Conservation (phyloP, 1,140 invertebrate genomes). For the Heliothis subflexa region DNA sequence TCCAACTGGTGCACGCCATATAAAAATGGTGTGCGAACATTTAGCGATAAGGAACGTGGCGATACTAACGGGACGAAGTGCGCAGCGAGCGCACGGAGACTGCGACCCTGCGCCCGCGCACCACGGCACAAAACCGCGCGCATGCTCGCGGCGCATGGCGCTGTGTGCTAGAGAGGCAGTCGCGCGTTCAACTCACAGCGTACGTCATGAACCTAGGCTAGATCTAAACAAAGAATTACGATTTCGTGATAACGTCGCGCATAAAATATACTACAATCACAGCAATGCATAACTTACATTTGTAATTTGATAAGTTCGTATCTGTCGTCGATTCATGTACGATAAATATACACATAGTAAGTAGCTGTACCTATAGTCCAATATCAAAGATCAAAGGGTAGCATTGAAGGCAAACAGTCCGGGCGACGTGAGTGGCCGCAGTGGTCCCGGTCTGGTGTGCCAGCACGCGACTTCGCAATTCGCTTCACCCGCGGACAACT, state of each 20-base stretch:
- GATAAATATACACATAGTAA: not conserved
- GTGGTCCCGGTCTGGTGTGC: no score
- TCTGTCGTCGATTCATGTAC: not conserved
- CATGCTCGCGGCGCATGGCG: not conserved
- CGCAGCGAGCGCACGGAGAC: slow-evolving; percentile 3
- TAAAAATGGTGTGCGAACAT: slow-evolving; percentile 51
- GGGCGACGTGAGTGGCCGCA: no score
- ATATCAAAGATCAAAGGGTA: no score
- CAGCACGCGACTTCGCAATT: no score
- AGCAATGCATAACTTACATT: not conserved
- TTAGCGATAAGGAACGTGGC: slow-evolving; percentile 50
- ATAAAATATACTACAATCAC: slow-evolving; percentile 8
- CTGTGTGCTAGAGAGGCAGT: not conserved
- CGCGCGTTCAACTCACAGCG: slow-evolving; percentile 10
- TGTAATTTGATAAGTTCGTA: not conserved
- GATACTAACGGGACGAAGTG: slow-evolving; percentile 20
- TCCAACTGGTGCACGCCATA: slow-evolving; percentile 47
- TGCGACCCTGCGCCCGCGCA: not conserved
- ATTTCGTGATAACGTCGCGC: slow-evolving; percentile 46
- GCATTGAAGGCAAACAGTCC: no score
- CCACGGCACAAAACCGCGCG: slow-evolving; percentile 3
- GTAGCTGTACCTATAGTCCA: no score
- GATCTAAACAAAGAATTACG: slow-evolving; percentile 55
- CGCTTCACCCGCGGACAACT: no score
- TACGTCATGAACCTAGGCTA: slow-evolving; percentile 56